Evolutionary conservation across 2,888 invertebrate species (phyloP), one percentile per base, ranked within the genome.

Genomic region (Helicoverpa assulta): DNA sequence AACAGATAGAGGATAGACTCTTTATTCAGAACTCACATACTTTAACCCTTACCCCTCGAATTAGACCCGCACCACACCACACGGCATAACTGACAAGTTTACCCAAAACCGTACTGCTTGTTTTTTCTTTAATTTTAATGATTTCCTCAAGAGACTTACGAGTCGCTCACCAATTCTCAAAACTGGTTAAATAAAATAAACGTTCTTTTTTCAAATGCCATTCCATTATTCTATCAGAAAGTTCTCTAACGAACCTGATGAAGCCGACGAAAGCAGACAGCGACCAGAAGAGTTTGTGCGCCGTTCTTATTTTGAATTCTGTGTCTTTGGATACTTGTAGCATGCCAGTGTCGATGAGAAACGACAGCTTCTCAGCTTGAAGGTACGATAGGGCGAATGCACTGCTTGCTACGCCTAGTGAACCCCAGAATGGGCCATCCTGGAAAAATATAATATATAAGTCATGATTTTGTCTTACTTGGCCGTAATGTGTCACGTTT

Each of bases 351-450:
- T 98, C 98, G 0, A 97, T 96, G 33, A 98, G 96, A 98, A 98
- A 99, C 55, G 97, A 97, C 33, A 98, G 94, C 91, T 98, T 98
- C 91, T 99, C 99, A 26, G 98, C 96, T 12, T 98, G 98, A 81
- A 97, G 97, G 92, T 97, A 98, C 10, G 97, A 89, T 80, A 98
- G 96, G 77, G 98, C 98, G 33, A 98, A 96, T 33, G 97, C 86
- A 88, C 98, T 97, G 79, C 97, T 97, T 0, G 97, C 89, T 12
- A 98, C 96, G n/a, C 97, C 97, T 4, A 98, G 88, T 4, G 96
- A 12, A 14, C 95, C 94, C 95, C 95, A 95, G 1, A 91, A 55
- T 6, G 80, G 80, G 12, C 95, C 95, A 37, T 95, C 95, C 95
- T 95, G 75, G 68, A 77, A 33, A 47, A 26, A 0, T 43, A 12